A percentile compares a stretch with the other conserved stretches of the same genome.
Conservation (phyloP, 2,888 invertebrate species). For the Diarsia brunnea region DNA sequence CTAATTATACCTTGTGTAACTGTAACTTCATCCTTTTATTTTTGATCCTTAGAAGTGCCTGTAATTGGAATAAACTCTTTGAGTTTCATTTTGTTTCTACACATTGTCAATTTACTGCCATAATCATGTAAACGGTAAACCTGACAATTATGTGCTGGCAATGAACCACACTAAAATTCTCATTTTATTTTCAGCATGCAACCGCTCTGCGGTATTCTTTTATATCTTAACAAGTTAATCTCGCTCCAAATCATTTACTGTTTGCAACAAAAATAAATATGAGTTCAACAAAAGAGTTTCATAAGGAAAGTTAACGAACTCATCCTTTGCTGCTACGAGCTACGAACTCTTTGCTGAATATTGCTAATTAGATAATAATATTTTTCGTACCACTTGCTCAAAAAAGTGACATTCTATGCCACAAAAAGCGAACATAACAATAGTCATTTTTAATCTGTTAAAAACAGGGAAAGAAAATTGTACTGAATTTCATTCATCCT, state of each 20-base stretch:
- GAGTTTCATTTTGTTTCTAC: not conserved
- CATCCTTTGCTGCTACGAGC: conserved; percentile 2
- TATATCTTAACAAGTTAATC: conserved; percentile 14
- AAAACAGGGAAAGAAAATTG: too few relatives aligned
- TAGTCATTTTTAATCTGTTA: too few relatives aligned
- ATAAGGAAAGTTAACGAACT: conserved; percentile 36
- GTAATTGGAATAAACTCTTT: too few relatives aligned
- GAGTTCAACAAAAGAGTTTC: conserved; percentile 24
- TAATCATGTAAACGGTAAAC: not conserved
- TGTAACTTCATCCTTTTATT: too few relatives aligned
- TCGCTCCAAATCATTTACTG: conserved; percentile 16
- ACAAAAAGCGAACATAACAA: too few relatives aligned
- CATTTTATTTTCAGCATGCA: conserved; percentile 11
- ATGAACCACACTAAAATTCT: not conserved
- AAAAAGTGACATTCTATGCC: too few relatives aligned
- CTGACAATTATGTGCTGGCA: not conserved
- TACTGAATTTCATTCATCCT: too few relatives aligned
- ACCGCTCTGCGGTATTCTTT: not conserved
- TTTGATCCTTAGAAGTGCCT: too few relatives aligned
- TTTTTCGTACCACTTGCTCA: too few relatives aligned
- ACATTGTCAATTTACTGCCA: not conserved
- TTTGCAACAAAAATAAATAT: conserved; percentile 14
- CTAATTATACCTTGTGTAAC: too few relatives aligned
- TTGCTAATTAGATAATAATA: not conserved
- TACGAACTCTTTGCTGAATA: conserved; percentile 10